These are phyloP conservation scores for Coptotermes formosanus DNA, from an alignment of 1,140 invertebrate species.

Conservation along the genomic window DNA sequence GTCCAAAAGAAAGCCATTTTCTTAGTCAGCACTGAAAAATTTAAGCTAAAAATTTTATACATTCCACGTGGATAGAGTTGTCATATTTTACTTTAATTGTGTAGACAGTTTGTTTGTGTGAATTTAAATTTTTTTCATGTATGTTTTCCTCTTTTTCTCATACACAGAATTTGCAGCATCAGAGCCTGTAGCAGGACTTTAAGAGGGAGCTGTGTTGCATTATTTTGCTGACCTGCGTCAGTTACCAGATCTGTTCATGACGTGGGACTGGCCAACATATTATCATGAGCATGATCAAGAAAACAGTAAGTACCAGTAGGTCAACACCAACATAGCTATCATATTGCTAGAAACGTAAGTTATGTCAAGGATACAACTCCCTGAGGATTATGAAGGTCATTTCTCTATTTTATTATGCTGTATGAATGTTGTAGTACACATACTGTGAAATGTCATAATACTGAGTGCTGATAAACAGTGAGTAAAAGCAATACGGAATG, in stretches of 20 bases:
- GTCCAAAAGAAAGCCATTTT: no score
- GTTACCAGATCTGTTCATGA: constrained; percentile 89
- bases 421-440: no score
- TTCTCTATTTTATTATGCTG: no score
- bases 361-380: no score
- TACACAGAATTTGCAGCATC: constrained; percentile 84
- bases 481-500: no score
- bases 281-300: constrained; percentile 94
- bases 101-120: background rate
- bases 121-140: background rate
- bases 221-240: constrained; percentile 91
- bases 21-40: no score
- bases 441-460: no score
- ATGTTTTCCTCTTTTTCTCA: constrained; percentile 8
- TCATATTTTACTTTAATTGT: background rate
- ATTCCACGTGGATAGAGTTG: background rate
- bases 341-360: constrained; percentile 89
- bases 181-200: constrained; percentile 82
- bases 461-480: no score
- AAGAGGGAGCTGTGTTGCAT: constrained; percentile 79
- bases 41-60: no score
- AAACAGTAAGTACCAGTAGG: constrained; percentile 88
- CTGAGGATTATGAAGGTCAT: no score
- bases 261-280: constrained; percentile 97
- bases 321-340: constrained; percentile 87